These are phyloP conservation scores for Diarsia dahlii DNA, from an alignment of 2,888 invertebrate species.

Conservation along the genomic window DNA sequence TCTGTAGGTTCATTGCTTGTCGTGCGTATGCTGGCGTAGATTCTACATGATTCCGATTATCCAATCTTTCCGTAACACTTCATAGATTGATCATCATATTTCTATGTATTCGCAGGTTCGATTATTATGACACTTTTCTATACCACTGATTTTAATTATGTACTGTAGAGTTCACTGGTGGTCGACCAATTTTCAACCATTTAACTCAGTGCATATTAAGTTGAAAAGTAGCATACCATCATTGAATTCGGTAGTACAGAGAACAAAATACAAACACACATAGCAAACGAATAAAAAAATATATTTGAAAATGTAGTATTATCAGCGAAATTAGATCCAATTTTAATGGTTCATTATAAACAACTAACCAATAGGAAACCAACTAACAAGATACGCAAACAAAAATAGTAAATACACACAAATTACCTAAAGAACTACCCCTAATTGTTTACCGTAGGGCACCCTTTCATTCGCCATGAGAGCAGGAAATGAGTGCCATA, in stretches of 20 bases:
- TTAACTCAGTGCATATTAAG: rapidly evolving
- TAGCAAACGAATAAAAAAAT: not conserved
- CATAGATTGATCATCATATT: not conserved
- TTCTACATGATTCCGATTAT: not conserved
- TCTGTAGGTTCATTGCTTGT: no score
- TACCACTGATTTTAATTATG: not conserved
- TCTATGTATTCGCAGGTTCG: not conserved
- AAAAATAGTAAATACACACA: constrained; percentile 37
- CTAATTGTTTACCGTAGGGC: constrained; percentile 63
- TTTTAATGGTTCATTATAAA: not conserved
- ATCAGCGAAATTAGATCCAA: not conserved
- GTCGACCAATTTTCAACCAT: no score
- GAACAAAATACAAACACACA: not conserved
- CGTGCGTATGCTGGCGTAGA: no score
- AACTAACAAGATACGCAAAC: constrained; percentile 3
- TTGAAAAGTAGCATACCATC: not conserved
- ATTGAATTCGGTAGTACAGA: not conserved
- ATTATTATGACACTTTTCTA: not conserved
- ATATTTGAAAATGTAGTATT: not conserved
- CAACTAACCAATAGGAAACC: no score
- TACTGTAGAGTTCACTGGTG: no score
- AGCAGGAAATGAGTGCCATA: constrained; percentile 66
- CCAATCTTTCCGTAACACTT: not conserved
- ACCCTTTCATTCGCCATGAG: constrained; percentile 64
- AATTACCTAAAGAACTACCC: constrained; percentile 55